Percentiles rank a stretch among this genome's conserved stretches.
Conservation (phyloP, 1,140 invertebrate genomes). For the Andricus grossulariae region DNA sequence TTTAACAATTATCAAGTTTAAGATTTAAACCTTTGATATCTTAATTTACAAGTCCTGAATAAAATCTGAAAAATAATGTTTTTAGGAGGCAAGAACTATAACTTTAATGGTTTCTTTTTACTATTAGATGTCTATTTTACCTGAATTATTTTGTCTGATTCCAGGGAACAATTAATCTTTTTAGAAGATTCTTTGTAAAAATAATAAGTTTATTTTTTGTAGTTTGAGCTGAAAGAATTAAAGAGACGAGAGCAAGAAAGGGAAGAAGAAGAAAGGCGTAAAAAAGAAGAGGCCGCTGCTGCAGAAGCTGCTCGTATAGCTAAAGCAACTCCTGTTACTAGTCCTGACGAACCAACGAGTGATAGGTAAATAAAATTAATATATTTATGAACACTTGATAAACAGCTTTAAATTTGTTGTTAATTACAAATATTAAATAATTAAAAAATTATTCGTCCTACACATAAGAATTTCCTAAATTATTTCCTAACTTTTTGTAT, state of each 20-base stretch:
- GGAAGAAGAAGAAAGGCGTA: conserved; percentile 82
- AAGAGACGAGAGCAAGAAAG: conserved; percentile 90
- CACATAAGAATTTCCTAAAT: background rate
- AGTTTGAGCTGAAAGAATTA: conserved; percentile 99
- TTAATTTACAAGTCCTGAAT: background rate
- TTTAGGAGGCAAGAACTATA: background rate
- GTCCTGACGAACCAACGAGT: conserved; percentile 76
- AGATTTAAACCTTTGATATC: too few relatives aligned
- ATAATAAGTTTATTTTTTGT: conserved; percentile 51
- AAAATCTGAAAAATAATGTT: background rate
- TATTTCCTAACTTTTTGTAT: too few relatives aligned
- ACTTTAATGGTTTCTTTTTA: background rate
- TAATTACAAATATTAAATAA: background rate
- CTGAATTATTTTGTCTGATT: background rate
- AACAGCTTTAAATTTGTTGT: background rate
- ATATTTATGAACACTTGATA: background rate
- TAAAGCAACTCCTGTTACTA: conserved; percentile 77
- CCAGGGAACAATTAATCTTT: background rate
- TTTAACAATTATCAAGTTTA: too few relatives aligned
- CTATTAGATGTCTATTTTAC: background rate
- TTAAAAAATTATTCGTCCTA: background rate
- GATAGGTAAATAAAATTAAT: conserved; percentile 72
- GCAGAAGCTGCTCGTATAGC: conserved; percentile 74
- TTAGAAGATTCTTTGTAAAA: background rate
- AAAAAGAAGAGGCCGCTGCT: conserved; percentile 86